Base-by-base conservation (phyloP, 30 jellyfish, hydroid and myxozoan species). In the Hydractinia symbiolongicarpus region DNA sequence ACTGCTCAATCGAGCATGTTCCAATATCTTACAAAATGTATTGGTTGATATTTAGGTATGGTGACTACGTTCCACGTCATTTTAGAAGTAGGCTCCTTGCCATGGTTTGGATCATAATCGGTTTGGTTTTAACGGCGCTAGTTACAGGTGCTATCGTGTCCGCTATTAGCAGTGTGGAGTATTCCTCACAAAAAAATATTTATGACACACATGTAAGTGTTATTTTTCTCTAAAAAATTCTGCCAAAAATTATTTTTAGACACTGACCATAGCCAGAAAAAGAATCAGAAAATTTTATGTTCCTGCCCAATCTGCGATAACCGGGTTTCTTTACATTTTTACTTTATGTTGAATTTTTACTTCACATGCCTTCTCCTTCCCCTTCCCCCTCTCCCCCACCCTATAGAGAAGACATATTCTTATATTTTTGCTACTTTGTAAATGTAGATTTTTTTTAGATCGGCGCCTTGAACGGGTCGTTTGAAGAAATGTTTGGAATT, bases 401-500 rank as follows among this genome's bases (percentile, higher is more conserved):
- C n/a, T n/a, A n/a, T n/a, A n/a, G n/a, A n/a, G n/a, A n/a, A n/a
- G n/a, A n/a, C n/a, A n/a, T n/a, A n/a, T n/a, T n/a, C n/a, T n/a
- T n/a, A n/a, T n/a, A n/a, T n/a, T n/a, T n/a, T n/a, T n/a, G n/a
- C n/a, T n/a, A n/a, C n/a, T 57, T 57, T 57, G 10, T 57, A n/a
- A 57, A 57, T 9, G n/a, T 10, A 57, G n/a, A n/a, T 57, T 9
- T 57, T 13, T 7, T 64, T 64, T 2, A 64, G 74, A 64, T 71
- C 50, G 80, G 80, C 13, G 80, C 80, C n/a, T n/a, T 71, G 13
- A 71, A 71, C 50, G 66, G 67, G 44, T 71, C 80, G 80, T 71
- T 71, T 71, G 80, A 71, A 71, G 80, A 71, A 19, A 49, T 20
- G 9, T 50, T 71, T 4, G 80, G 80, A 71, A 30, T 71, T 8